Conservation (phyloP, 1,140 invertebrate genomes). For the Caerostris darwini region DNA sequence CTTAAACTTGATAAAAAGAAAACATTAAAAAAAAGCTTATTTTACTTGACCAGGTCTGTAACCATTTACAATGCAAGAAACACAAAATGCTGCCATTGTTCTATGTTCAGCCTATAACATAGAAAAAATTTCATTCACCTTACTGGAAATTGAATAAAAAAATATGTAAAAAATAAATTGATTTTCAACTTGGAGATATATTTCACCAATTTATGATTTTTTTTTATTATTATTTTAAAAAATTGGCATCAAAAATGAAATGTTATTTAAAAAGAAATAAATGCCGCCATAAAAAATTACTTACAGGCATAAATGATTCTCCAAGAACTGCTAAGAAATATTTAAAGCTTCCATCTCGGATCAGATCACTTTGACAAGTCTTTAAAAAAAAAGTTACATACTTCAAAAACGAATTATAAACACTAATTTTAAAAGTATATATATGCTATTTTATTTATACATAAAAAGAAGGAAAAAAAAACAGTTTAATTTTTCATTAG, state of each 20-base stretch:
- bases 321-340: conserved; percentile 95
- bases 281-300: conserved; percentile 79
- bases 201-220: no score
- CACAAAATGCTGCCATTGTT: conserved; percentile 94
- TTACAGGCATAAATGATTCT: conserved; percentile 91
- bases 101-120: conserved; percentile 89
- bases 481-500: background rate
- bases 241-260: no score
- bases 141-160: no score
- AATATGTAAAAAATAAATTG: no score
- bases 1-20: no score
- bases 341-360: conserved; percentile 96
- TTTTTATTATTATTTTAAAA: no score
- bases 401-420: background rate
- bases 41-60: conserved; percentile 90
- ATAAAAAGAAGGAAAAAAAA: no score
- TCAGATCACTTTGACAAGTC: conserved; percentile 96
- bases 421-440: no score
- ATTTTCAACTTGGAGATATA: no score
- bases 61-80: conserved; percentile 95
- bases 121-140: background rate
- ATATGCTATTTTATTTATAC: no score
- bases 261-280: no score
- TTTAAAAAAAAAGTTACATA: conserved; percentile 82
- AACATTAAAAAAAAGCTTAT: no score